These are phyloP conservation scores for Cyprinodon tularosa DNA, from an alignment of 2,113 vertebrate species.

Conservation along the genomic window DNA sequence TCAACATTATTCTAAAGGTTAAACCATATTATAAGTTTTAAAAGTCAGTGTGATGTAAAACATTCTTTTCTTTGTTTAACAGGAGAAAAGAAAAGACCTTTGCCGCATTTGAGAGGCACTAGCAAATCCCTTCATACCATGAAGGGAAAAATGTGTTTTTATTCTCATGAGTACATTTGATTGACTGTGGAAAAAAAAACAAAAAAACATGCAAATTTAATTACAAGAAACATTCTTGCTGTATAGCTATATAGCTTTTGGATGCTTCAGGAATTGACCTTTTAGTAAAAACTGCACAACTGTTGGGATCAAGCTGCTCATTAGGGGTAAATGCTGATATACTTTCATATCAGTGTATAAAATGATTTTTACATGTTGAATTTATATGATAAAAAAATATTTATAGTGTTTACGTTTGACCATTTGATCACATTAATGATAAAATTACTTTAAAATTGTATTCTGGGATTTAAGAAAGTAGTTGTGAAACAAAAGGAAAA, in stretches of 20 bases:
- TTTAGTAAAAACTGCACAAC: background rate
- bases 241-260: background rate
- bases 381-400: too few relatives aligned
- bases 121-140: slow-evolving; percentile 8
- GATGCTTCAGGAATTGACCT: background rate
- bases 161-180: background rate
- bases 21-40: background rate
- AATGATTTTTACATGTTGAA: too few relatives aligned
- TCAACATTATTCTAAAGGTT: slow-evolving; percentile 8
- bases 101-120: slow-evolving; percentile 10
- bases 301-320: background rate
- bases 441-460: too few relatives aligned
- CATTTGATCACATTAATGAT: too few relatives aligned
- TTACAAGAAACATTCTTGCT: background rate
- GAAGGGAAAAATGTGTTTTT: slow-evolving; percentile 9
- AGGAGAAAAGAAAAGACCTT: slow-evolving; percentile 1
- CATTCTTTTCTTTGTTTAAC: background rate
- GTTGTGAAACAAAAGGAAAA: too few relatives aligned
- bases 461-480: too few relatives aligned
- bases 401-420: too few relatives aligned
- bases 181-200: background rate
- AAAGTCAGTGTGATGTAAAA: slow-evolving; percentile 5
- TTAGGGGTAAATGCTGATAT: background rate
- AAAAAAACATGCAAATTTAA: background rate
- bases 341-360: background rate